Base-by-base conservation (phyloP, 2,888 invertebrate genomes). In the Polymixis lichenea region DNA sequence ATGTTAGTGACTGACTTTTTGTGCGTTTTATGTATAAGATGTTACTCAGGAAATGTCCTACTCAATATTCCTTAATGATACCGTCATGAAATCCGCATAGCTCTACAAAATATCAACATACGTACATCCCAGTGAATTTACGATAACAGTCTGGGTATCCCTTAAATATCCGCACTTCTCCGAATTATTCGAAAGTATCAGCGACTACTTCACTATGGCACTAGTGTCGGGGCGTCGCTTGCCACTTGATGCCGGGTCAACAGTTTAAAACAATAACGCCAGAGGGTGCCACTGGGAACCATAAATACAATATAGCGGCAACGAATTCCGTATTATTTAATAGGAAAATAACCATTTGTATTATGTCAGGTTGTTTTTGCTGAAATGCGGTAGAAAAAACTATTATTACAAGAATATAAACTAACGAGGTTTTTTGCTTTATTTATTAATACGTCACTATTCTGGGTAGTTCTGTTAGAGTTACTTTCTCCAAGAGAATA, bases 211-310 rank as follows among this genome's bases (percentile, higher is more conserved):
- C 84, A 58, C 89, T 87, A 84, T 32, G 32, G 72, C 65, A 76
- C 80, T 79, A 82, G 80, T 78, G 84, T 83, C 80, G 75, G 65
- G 62, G 78, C 89, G 80, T 84, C 77, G 88, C 77, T 84, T 87
- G 84, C 88, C 86, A 84, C 89, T 89, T 83, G 85, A 87, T 84
- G 87, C 80, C 85, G 87, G 88, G 88, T 88, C 84, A 88, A 87
- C 88, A 88, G 84, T 88, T 87, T 85, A 87, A 88, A 88, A 87
- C 87, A 87, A 88, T 85, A 81, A 82, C 75, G 87, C 78, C 72
- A 82, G 86, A 84, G 86, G 77, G 74, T 58, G 86, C 86, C 77
- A 83, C 83, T 60, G 85, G 80, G 85, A 86, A 78, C 80, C 80
- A 83, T 87, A 88, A 86, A 85, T 86, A 86, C 77, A 84, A 83